These are phyloP conservation scores for Ariolimax columbianus DNA, from an alignment of 2,888 invertebrate species.

Conservation along the genomic window DNA sequence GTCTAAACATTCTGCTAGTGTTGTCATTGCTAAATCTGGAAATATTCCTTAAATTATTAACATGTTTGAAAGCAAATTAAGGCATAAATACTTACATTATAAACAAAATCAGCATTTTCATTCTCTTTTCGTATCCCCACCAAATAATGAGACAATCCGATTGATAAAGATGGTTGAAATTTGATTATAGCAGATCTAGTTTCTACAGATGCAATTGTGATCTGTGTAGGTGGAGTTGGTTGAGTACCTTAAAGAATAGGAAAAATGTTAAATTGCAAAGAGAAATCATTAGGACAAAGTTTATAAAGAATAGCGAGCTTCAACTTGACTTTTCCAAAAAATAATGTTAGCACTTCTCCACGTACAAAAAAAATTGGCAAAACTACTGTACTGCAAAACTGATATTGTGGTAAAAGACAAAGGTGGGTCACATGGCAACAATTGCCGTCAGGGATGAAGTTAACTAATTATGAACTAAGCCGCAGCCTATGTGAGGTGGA, in stretches of 20 bases:
- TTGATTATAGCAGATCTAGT: background rate
- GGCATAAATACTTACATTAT: background rate
- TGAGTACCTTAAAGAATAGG: background rate
- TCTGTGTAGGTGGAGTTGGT: conserved; percentile 22
- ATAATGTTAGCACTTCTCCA: too few relatives aligned
- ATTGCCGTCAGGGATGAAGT: too few relatives aligned
- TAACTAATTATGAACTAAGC: too few relatives aligned
- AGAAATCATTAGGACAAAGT: background rate
- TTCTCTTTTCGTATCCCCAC: background rate
- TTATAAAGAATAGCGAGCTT: background rate
- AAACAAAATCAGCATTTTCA: conserved; percentile 11
- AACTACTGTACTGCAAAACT: too few relatives aligned
- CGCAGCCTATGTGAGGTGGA: too few relatives aligned
- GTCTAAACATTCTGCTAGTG: too few relatives aligned
- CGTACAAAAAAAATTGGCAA: too few relatives aligned
- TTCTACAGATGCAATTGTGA: conserved; percentile 3
- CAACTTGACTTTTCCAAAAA: background rate
- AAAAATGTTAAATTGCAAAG: background rate
- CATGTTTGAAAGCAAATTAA: background rate
- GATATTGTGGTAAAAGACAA: too few relatives aligned
- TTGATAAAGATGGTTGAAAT: background rate
- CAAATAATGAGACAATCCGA: background rate
- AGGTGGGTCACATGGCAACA: too few relatives aligned
- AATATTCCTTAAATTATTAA: background rate
- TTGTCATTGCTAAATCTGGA: too few relatives aligned